Base-by-base conservation (phyloP, 2,888 invertebrate species). In the Sericinus montela region DNA sequence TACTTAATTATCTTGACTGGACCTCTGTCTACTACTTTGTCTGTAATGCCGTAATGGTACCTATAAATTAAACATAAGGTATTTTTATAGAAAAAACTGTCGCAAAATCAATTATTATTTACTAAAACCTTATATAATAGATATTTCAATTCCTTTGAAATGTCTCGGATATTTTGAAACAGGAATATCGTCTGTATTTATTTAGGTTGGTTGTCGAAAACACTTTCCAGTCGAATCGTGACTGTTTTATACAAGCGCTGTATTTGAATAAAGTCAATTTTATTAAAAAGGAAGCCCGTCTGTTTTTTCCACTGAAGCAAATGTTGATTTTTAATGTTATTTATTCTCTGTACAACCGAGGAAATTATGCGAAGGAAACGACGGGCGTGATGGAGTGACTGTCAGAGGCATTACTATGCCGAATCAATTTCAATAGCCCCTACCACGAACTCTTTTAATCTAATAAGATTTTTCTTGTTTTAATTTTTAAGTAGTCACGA, bases 321-420 rank as follows among this genome's bases (percentile, higher is more conserved):
- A 65, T 66, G 71, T 76, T 80, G 72, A 78, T 80, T 79, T 72
- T 78, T 75, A 75, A 77, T 75, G 73, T 79, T 81, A 79, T 83
- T 82, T 81, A 80, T 80, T 78, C 69, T 57, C 59, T 52, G 58
- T 68, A 69, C 65, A 69, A 69, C 67, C 72, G 60, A 66, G 72
- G 67, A 78, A 79, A 80, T 82, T 80, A 81, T 80, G 77, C 76
- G 70, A 65, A 65, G 72, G 66, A 65, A 69, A 65, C 69, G 65
- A 56, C 69, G 72, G 56, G 65, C 81, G 83, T 85, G 84, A 83
- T 76, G 75, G 73, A 78, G 73, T 66, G 68, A 69, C 75, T 77
- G 82, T 77, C 77, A 66, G 57, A 57, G 71, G 82, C 72, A 83
- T 83, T 82, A 82, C 74, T 71, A 69, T 66, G 65, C 72, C 70